Conservation (phyloP, 2,113 vertebrate species). For the Odobenus rosmarus region DNA sequence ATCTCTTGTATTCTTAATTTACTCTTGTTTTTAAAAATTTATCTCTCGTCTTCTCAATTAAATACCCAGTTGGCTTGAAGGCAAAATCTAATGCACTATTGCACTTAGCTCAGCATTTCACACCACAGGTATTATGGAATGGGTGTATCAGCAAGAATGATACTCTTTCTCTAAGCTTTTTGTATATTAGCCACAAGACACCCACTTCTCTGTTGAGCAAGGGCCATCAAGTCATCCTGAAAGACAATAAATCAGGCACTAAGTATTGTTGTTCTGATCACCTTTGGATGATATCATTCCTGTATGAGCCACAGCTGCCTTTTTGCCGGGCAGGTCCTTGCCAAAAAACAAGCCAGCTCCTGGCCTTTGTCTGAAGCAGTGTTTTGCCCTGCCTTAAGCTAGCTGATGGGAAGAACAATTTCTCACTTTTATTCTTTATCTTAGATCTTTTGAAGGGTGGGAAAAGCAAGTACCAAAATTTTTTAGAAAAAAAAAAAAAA, state of each 20-base stretch:
- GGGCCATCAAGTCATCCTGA: not conserved
- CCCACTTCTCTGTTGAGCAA: not conserved
- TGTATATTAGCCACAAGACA: not conserved
- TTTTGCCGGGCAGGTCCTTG: not conserved
- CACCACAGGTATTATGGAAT: not conserved
- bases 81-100: not conserved
- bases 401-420: not conserved
- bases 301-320: not conserved
- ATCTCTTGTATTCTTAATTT: not conserved
- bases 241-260: not conserved
- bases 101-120: not conserved
- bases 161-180: not conserved
- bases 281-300: not conserved
- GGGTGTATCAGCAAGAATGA: not conserved
- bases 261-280: not conserved
- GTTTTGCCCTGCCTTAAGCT: not conserved
- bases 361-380: not conserved
- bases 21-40: not conserved
- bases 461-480: not conserved
- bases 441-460: not conserved
- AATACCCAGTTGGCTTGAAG: not conserved
- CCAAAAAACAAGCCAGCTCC: not conserved
- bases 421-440: not conserved
- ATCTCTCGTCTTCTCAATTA: not conserved
- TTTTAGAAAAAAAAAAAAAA: not conserved